Conservation (phyloP, 2,797 vertebrate genomes). For the Chelmon rostratus region DNA sequence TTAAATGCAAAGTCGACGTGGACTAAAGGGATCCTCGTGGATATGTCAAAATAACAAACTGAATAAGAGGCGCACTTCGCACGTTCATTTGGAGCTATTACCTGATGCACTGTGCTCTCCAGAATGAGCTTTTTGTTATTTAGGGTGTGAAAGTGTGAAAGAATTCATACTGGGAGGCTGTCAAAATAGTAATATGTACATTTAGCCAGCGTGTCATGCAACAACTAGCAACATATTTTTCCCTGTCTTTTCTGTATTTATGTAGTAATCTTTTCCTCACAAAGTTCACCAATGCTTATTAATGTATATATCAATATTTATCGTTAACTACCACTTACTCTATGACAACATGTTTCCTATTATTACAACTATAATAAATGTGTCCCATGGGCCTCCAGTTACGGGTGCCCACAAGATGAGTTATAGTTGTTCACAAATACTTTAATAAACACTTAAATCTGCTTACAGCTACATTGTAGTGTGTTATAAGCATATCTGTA, state of each 20-base stretch:
- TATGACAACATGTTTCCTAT: not conserved
- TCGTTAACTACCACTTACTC: not conserved
- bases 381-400: too few relatives aligned
- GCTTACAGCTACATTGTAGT: too few relatives aligned
- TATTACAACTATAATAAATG: not conserved
- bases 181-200: not conserved
- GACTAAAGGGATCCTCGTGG: not conserved
- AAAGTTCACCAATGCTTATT: not conserved
- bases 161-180: not conserved
- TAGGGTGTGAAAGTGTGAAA: not conserved
- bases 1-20: conserved; percentile 32
- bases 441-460: too few relatives aligned
- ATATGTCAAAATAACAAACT: conserved; percentile 1
- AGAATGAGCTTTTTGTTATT: not conserved
- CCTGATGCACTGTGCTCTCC: not conserved
- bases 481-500: too few relatives aligned
- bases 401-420: too few relatives aligned
- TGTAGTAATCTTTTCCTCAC: not conserved
- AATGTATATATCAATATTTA: not conserved
- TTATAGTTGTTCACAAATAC: too few relatives aligned
- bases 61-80: not conserved
- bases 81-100: not conserved
- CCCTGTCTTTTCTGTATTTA: not conserved
- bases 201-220: not conserved
- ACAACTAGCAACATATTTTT: not conserved